Base-by-base conservation (phyloP, 2,113 vertebrate genomes). In the Tetrax tetrax region DNA sequence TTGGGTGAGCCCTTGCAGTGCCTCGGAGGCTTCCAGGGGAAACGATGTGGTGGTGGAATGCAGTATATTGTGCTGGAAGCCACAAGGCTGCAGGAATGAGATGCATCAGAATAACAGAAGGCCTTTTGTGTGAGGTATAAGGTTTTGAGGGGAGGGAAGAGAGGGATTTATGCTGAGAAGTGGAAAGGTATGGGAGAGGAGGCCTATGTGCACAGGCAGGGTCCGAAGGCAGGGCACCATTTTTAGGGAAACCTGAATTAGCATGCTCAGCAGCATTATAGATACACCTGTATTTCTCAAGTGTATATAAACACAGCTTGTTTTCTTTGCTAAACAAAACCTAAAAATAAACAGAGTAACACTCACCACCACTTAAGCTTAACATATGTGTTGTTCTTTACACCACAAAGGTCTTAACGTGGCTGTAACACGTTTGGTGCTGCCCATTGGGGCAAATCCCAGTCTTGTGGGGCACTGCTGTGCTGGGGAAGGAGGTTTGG, bases 1-100 rank as follows among this genome's bases (percentile, higher is more conserved):
- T 45, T 3, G 4, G 19, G 3, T 38, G 71, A 71, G 23, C 28
- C 28, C 17, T 2, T 0, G 7, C 2, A 3, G 7, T 33, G 15
- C 38, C 45, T 14, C 1, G 1, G 47, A 22, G n/a, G 20, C 33
- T 47, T 45, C 61, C 4, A 0, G 20, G 22, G n/a, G n/a, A 50
- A 41, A 37, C 41, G 54, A 4, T 7, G 23, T 0, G 10, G 28
- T 37, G 41, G 29, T 7, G 14, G 18, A 4, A 4, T 9, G 35
- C 61, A 53, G 70, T 45, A 56, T 17, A 60, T 12, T 38, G 54
- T 65, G 33, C 50, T 85, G 78, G 47, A 65, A 88, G 78, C 41
- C 0, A 0, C 38, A 18, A 75, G 35, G 28, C 72, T 90, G 78
- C 27, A 18, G 76, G 37, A 47, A 0, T 3, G 3, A 77, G n/a